Evolutionary conservation across 2,888 invertebrate species (phyloP).

Genomic region (Acleris emargana): DNA sequence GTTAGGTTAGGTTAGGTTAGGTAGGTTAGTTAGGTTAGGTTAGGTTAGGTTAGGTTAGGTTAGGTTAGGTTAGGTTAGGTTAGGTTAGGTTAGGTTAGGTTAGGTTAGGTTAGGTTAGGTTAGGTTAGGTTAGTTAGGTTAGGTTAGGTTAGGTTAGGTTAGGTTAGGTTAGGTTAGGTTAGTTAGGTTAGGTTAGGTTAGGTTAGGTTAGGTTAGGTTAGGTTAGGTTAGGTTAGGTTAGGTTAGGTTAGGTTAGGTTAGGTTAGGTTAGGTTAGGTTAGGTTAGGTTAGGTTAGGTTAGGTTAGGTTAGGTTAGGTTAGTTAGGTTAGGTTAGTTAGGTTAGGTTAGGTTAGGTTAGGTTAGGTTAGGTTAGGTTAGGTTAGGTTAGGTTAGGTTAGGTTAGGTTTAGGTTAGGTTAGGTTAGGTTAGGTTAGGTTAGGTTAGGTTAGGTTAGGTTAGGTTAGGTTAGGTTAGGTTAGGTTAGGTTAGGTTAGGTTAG

Average conservation of each 20-base stretch:
- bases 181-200: background rate
- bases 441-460: conserved; percentile 2
- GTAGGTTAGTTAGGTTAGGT: too few species aligned
- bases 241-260: too few species aligned
- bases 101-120: conserved; percentile 13
- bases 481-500: conserved; percentile 2
- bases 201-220: conserved; percentile 3
- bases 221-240: conserved; percentile 2
- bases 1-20: conserved; percentile 3
- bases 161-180: background rate
- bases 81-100: conserved; percentile 7
- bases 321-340: too few species aligned
- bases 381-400: conserved; percentile 2
- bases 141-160: conserved; percentile 13
- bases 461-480: conserved; percentile 2
- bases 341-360: conserved; percentile 2
- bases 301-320: too few species aligned
- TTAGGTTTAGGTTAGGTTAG: conserved; percentile 2
- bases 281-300: too few species aligned
- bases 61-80: conserved; percentile 12
- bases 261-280: too few species aligned
- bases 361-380: conserved; percentile 2
- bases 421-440: conserved; percentile 2
- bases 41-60: conserved; percentile 11
- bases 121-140: conserved; percentile 8